A percentile compares a stretch with the other conserved stretches of the same genome.
These are phyloP conservation scores for Aspidapion aeneum DNA, from an alignment of 2,888 invertebrate genomes.

Conservation along the genomic window DNA sequence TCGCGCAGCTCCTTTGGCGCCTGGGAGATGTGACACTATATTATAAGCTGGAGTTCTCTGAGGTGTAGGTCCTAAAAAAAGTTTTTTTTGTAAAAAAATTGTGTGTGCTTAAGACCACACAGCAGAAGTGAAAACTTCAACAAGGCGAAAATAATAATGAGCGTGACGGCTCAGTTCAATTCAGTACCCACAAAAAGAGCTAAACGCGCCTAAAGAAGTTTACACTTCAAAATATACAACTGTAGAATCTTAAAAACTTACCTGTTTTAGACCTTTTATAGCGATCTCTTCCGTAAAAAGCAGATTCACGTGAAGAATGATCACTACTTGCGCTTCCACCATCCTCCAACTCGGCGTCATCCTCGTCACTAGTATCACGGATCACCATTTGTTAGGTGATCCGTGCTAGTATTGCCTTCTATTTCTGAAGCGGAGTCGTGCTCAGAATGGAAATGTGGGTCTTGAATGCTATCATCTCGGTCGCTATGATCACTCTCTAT, in stretches of 20 bases:
- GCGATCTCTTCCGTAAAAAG: constrained; percentile 13
- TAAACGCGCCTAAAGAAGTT: too few species aligned
- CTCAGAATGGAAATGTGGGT: background rate
- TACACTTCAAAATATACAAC: background rate
- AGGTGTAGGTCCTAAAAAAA: background rate
- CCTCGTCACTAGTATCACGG: background rate
- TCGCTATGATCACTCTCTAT: background rate
- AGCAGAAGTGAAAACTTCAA: too few species aligned
- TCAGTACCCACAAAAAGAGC: too few species aligned
- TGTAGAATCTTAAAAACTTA: background rate
- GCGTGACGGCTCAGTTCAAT: too few species aligned
- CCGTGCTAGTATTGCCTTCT: background rate
- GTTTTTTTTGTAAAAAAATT: background rate
- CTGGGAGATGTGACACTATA: constrained; percentile 2
- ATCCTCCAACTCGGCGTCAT: background rate
- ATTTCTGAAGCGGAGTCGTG: background rate
- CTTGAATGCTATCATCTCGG: background rate
- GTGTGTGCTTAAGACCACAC: too few species aligned
- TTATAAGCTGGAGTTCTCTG: constrained; percentile 13
- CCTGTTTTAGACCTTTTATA: constrained; percentile 12
- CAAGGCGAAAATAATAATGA: too few species aligned
- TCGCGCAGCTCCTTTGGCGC: background rate
- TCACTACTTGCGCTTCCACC: background rate
- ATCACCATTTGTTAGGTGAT: too few species aligned
- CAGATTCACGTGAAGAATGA: background rate